Base-by-base conservation (phyloP, 1,140 invertebrate species). In the Bombus turneri region DNA sequence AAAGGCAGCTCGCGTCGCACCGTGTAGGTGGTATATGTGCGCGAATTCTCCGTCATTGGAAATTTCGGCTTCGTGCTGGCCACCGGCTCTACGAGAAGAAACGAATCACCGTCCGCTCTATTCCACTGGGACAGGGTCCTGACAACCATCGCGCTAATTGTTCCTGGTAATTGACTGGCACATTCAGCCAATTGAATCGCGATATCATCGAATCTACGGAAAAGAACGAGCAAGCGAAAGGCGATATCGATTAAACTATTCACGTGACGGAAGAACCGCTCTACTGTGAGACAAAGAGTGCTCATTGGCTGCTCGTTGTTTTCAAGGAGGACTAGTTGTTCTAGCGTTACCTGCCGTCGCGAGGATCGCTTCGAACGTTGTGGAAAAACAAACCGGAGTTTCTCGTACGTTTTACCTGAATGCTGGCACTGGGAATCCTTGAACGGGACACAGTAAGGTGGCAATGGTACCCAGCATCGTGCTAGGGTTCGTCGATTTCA, bases 11-110 rank as follows among this genome's bases (percentile, higher is more conserved):
- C 92, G 88, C 93, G 95, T 92, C 92, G 95, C 47, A 89, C 84
- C 39, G 84, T 89, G 25, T 86, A 88, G 90, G 94, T 95, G 85
- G 94, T 91, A 25, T 94, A 92, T n/a, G 89, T 89, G 88, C 95
- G 96, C 94, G 95, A 96, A 92, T 95, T 96, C 92, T 96, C 97
- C 86, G 94, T 96, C 92, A 96, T 96, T 62, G 97, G 96, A 93
- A 98, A 96, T 95, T 97, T 97, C 68, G 97, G 97, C 80, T 96
- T 96, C 81, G 97, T 97, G 91, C 96, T 97, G 93, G 96, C 96
- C 87, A 98, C 96, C 39, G 97, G 97, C 92, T 98, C 97, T 98
- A 93, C 66, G 85, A 88, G 81, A 87, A 77, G 41, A 83, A 91
- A 69, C 66, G 31, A 64, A 47, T 71, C 53, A n/a, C 57, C n/a